phyloP scores from a whole-genome alignment of 2,888 invertebrate species.

The Temnothorax rugatulus region DNA sequence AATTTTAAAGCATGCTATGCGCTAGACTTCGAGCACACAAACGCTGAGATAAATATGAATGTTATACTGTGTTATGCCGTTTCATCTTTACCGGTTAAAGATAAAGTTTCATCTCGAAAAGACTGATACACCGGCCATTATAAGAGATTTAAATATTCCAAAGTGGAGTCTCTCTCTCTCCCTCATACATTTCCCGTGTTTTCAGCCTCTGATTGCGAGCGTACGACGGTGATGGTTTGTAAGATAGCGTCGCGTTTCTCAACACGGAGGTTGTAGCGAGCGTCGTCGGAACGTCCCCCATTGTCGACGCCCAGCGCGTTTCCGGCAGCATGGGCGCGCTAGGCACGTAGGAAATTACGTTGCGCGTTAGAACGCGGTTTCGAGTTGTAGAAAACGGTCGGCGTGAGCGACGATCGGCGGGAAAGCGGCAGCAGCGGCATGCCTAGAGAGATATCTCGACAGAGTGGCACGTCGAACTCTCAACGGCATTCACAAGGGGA shows the following conservation, averaged over 20 bases:
- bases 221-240: slow-evolving; percentile 14
- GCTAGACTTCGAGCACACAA: not conserved
- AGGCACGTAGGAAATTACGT: slow-evolving; percentile 76
- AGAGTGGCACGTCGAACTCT: slow-evolving; percentile 44
- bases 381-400: slow-evolving; percentile 58
- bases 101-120: not conserved
- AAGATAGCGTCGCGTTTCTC: slow-evolving; percentile 50
- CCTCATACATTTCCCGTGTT: slow-evolving; percentile 1
- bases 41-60: not conserved
- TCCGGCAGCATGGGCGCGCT: slow-evolving; percentile 60
- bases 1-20: slow-evolving; percentile 6
- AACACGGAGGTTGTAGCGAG: slow-evolving; percentile 41
- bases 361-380: slow-evolving; percentile 71
- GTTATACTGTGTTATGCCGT: not conserved
- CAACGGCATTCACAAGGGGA: slow-evolving; percentile 41
- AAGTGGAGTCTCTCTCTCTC: too few relatives aligned
- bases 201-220: slow-evolving; percentile 33
- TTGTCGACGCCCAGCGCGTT: slow-evolving; percentile 70
- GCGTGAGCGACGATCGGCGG: slow-evolving; percentile 57
- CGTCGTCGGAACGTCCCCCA: slow-evolving; percentile 58
- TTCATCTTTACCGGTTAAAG: not conserved
- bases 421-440: not conserved
- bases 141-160: slow-evolving; percentile 16
- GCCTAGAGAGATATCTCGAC: slow-evolving; percentile 48
- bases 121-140: not conserved